Conservation (phyloP, 1,140 invertebrate species). For the Trissolcus basalis region DNA sequence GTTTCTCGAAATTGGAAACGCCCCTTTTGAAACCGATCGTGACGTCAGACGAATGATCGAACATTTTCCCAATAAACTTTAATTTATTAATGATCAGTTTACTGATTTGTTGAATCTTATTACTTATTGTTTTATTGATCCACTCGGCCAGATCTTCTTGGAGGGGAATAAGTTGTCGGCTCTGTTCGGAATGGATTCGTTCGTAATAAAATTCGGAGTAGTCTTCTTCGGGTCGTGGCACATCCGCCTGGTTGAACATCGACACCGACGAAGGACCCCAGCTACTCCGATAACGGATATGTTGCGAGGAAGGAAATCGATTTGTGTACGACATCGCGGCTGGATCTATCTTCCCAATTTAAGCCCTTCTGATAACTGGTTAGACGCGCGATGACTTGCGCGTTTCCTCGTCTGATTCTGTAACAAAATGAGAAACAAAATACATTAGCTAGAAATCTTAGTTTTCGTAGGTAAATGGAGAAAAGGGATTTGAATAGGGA, state of each 20-base stretch:
- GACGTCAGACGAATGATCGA: too few relatives aligned
- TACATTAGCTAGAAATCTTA: too few relatives aligned
- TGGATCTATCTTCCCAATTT: constrained; percentile 1
- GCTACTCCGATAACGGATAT: constrained; percentile 80
- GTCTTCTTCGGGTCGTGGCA: constrained; percentile 80
- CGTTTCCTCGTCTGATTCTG: neutral
- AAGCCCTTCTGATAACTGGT: constrained; percentile 3
- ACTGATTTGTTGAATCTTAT: constrained; percentile 63
- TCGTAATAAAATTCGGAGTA: constrained; percentile 85
- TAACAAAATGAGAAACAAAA: neutral
- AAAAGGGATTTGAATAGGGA: too few relatives aligned
- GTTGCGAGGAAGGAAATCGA: constrained; percentile 78
- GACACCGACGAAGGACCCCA: constrained; percentile 80
- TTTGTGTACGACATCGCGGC: constrained; percentile 78
- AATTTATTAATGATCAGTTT: too few relatives aligned
- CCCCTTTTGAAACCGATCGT: too few relatives aligned
- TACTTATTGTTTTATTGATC: constrained; percentile 89
- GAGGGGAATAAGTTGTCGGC: constrained; percentile 85
- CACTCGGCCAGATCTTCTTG: constrained; percentile 92
- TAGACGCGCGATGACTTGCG: neutral
- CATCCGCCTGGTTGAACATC: constrained; percentile 77
- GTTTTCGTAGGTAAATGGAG: too few relatives aligned
- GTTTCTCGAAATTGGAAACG: neutral
- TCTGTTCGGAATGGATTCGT: constrained; percentile 84
- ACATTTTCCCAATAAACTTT: too few relatives aligned